Conservation (phyloP, 1,140 invertebrate genomes). For the Drosophila kikkawai region DNA sequence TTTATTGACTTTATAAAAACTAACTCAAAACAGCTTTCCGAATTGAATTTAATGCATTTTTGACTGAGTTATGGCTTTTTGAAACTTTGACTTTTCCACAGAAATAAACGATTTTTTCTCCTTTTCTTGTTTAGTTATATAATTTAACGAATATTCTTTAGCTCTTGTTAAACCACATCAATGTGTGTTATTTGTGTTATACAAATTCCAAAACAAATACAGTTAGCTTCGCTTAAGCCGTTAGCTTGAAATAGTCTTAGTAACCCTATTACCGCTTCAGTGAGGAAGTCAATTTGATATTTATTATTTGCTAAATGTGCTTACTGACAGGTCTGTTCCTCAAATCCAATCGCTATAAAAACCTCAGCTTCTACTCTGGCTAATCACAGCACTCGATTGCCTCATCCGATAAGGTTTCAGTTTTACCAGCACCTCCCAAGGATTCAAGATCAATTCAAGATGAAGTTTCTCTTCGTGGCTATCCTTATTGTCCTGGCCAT, state of each 20-base stretch:
- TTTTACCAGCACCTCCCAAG: not conserved
- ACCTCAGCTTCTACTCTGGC: not conserved
- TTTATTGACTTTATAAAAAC: too few species aligned
- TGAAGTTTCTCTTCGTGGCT: conserved; percentile 19
- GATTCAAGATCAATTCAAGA: not conserved
- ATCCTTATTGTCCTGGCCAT: conserved; percentile 15
- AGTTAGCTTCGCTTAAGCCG: not conserved
- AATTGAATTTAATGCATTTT: too few species aligned
- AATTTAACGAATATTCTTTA: not conserved
- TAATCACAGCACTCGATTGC: conserved; percentile 2
- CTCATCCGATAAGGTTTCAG: not conserved
- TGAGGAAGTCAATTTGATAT: not conserved
- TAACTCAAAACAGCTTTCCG: too few species aligned
- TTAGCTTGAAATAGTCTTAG: not conserved
- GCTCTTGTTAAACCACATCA: not conserved
- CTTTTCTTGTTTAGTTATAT: too few species aligned
- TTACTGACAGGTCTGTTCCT: not conserved
- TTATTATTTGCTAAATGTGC: not conserved
- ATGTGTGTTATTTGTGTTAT: not conserved
- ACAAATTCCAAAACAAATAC: not conserved
- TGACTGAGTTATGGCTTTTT: too few species aligned
- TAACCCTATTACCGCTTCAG: not conserved
- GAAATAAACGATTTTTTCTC: too few species aligned
- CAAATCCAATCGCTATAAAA: not conserved
- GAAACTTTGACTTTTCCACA: too few species aligned